Percentiles rank a stretch among this genome's conserved stretches.
phyloP scores from a whole-genome alignment of 92 coral and sea anemone species.

The Bergia sp. region DNA sequence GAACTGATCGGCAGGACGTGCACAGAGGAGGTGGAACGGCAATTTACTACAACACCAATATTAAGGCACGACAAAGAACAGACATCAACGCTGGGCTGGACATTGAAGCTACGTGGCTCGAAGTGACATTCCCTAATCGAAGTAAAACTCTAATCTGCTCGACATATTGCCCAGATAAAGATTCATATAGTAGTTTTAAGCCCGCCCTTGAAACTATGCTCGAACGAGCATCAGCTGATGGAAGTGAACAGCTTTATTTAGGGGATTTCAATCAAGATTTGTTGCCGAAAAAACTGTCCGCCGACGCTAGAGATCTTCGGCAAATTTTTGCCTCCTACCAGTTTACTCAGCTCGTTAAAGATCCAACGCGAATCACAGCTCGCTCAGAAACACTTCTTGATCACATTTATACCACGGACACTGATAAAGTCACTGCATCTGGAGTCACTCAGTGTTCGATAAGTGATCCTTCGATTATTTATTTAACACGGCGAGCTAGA shows the following conservation, averaged over 20 bases:
- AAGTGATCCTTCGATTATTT: neutral
- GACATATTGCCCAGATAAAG: slow-evolving; percentile 38
- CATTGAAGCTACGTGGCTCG: slow-evolving; percentile 41
- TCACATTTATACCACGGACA: neutral
- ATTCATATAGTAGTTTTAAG: slow-evolving; percentile 8
- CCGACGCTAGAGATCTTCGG: neutral
- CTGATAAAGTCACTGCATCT: neutral
- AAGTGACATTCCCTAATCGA: slow-evolving; percentile 26
- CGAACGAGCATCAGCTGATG: slow-evolving; percentile 29
- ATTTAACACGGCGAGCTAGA: neutral
- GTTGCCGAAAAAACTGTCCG: neutral
- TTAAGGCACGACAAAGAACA: slow-evolving; percentile 13
- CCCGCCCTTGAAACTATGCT: slow-evolving; percentile 38
- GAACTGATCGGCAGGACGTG: slow-evolving; percentile 1
- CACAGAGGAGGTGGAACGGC: slow-evolving; percentile 24
- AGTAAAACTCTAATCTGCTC: slow-evolving; percentile 32
- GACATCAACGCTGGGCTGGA: slow-evolving; percentile 24
- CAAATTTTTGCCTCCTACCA: neutral
- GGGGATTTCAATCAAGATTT: slow-evolving; percentile 24
- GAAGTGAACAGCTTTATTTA: slow-evolving; percentile 16
- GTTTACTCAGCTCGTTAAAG: neutral
- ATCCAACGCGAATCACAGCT: neutral
- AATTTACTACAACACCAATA: slow-evolving; percentile 28
- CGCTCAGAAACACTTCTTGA: neutral
- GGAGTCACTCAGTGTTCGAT: neutral